A percentile compares a stretch with the other conserved stretches of the same genome.
These are phyloP conservation scores for Liopterus haemorrhoidalis DNA, from an alignment of 2,888 invertebrate species.

Conservation along the genomic window DNA sequence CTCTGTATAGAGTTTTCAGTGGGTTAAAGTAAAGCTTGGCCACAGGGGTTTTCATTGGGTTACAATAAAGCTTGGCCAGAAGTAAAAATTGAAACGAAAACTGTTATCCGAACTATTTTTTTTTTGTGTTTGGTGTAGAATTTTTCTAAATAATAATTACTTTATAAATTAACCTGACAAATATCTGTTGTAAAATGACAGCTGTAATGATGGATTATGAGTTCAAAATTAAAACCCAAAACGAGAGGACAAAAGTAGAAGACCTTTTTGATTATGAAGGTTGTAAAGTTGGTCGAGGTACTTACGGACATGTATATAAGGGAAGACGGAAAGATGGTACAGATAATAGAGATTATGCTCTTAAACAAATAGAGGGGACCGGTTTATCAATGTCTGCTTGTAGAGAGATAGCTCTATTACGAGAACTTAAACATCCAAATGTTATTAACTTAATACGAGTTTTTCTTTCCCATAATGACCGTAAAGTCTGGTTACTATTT, in stretches of 20 bases:
- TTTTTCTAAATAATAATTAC: no score
- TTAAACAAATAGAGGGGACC: constrained; percentile 98
- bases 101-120: no score
- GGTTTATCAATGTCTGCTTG: constrained; percentile 99
- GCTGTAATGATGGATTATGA: constrained; percentile 88
- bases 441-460: constrained; percentile 94
- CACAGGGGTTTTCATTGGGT: no score
- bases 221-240: constrained; percentile 90
- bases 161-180: no score
- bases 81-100: no score
- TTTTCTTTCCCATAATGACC: constrained; percentile 91
- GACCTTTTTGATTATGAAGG: constrained; percentile 98
- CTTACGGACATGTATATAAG: constrained; percentile 97
- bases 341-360: constrained; percentile 88
- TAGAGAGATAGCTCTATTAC: constrained; percentile 91
- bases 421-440: constrained; percentile 95
- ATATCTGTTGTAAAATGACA: constrained; percentile 35
- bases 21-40: no score
- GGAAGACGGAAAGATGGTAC: constrained; percentile 85
- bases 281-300: constrained; percentile 96
- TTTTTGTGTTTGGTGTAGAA: no score
- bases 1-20: no score
- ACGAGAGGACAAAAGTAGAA: constrained; percentile 92
- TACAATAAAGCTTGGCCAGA: no score
- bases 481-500: constrained; percentile 95